Base-by-base conservation (phyloP, 2,113 vertebrate species). In the Actenoides hombroni region DNA sequence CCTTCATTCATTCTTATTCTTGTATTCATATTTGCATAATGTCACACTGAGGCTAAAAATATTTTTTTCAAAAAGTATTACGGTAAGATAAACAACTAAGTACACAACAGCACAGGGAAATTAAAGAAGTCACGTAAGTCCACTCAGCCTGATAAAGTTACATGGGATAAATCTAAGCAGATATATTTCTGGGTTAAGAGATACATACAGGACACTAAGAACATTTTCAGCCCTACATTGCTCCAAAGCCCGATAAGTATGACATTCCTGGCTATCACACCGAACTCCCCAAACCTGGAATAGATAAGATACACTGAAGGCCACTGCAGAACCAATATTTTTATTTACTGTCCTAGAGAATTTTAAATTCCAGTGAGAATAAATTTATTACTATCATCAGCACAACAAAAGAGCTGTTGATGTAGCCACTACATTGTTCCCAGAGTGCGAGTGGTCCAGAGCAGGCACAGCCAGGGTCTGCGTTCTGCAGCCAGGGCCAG, bases 391-490 rank as follows among this genome's bases (percentile, higher is more conserved):
- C 44, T 71, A 48, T 51, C 15, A 2, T 37, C 63, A 92, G 17
- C 35, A 68, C 16, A 85, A 26, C 3, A n/a, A 11, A 39, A 63
- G 15, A 88, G 53, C n/a, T 49, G 35, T 8, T 31, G n/a, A 0
- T 20, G 20, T 13, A 59, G n/a, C 42, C n/a, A 44, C 5, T 44
- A 13, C n/a, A 13, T 4, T 44, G 37, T 31, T 82, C 40, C 46
- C 56, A 79, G 24, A 68, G 18, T 1, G 8, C 1, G 1, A 63
- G 19, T 13, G 23, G 57, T 76, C 68, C 77, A 54, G 35, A 63
- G 53, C 35, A 60, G 46, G 26, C 49, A 71, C 0, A 0, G 25
- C 19, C 6, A 0, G 35, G 48, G 13, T 18, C 46, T 28, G 28
- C 65, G 40, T 24, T 35, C 53, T 59, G 40, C n/a, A 63, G 53